Evolutionary conservation across 64 coral and sea anemone species (phyloP).

Genomic region (Stichodactyla helianthus): DNA sequence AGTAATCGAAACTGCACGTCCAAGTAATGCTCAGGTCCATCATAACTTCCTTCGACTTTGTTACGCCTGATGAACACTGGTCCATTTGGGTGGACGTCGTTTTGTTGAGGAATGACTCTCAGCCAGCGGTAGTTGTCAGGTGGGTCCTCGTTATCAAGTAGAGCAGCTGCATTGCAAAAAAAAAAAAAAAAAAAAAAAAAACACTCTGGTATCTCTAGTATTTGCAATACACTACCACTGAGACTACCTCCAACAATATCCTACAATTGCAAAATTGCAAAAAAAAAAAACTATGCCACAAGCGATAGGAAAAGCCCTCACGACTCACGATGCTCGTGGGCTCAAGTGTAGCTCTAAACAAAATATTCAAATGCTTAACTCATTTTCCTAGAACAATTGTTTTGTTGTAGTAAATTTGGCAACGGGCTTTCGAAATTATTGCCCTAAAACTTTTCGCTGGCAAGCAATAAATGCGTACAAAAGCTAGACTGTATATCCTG

Average conservation of each 20-base stretch:
- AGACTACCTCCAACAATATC: not conserved
- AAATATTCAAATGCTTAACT: too few species aligned
- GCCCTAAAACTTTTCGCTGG: too few species aligned
- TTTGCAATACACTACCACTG: not conserved
- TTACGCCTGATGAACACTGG: constrained; percentile 45
- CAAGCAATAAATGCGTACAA: too few species aligned
- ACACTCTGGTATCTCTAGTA: not conserved
- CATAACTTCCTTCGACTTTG: constrained; percentile 40
- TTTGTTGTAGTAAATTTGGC: too few species aligned
- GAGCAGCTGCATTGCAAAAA: not conserved
- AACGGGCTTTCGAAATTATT: too few species aligned
- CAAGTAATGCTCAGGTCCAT: constrained; percentile 45
- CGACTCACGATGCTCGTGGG: too few species aligned
- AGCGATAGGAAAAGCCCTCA: too few species aligned
- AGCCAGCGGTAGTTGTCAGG: constrained; percentile 36
- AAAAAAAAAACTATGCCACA: too few species aligned
- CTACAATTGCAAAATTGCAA: too few species aligned
- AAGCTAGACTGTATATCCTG: too few species aligned
- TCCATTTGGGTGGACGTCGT: constrained; percentile 23
- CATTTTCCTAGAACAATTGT: too few species aligned
- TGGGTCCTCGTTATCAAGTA: constrained; percentile 2
- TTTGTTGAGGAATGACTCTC: constrained; percentile 34
- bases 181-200: not conserved
- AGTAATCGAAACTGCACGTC: constrained; percentile 73
- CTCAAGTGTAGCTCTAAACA: too few species aligned